Evolutionary conservation across 1,140 invertebrate species (phyloP).

Genomic region (Eriosoma lanigerum): DNA sequence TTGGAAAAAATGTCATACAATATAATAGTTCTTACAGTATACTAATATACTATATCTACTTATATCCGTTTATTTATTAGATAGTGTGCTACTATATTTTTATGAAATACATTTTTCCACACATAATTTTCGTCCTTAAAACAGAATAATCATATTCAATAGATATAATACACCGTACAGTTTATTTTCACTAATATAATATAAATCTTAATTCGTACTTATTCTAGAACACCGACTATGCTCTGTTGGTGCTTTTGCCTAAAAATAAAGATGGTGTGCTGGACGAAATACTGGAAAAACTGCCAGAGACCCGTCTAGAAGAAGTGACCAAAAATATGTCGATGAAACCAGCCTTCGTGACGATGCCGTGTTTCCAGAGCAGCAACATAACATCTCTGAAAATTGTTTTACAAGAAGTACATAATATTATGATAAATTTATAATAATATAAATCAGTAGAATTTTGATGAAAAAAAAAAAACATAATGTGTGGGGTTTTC

Average conservation of each 20-base stretch:
- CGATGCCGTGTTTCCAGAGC: slow-evolving; percentile 37
- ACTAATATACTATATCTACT: no score
- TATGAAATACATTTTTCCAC: no score
- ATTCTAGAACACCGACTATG: slow-evolving; percentile 40
- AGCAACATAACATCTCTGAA: slow-evolving; percentile 19
- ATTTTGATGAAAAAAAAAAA: not conserved
- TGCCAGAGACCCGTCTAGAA: not conserved
- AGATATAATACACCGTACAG: no score
- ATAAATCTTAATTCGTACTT: no score
- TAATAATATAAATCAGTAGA: not conserved
- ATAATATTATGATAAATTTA: not conserved
- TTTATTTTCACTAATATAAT: no score
- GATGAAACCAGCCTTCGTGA: slow-evolving; percentile 21
- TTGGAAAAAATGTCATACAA: no score
- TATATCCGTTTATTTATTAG: no score
- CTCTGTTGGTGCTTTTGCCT: not conserved
- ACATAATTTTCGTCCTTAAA: no score
- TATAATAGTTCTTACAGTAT: no score
- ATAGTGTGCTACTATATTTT: no score
- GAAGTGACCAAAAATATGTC: not conserved
- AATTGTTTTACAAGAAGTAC: slow-evolving; percentile 28
- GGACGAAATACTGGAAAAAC: not conserved
- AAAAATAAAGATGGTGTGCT: not conserved
- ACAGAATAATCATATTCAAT: no score
- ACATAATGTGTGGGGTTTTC: not conserved